These are phyloP conservation scores for Cyprinus carpio DNA, from an alignment of 2,113 vertebrate genomes.

Conservation along the genomic window DNA sequence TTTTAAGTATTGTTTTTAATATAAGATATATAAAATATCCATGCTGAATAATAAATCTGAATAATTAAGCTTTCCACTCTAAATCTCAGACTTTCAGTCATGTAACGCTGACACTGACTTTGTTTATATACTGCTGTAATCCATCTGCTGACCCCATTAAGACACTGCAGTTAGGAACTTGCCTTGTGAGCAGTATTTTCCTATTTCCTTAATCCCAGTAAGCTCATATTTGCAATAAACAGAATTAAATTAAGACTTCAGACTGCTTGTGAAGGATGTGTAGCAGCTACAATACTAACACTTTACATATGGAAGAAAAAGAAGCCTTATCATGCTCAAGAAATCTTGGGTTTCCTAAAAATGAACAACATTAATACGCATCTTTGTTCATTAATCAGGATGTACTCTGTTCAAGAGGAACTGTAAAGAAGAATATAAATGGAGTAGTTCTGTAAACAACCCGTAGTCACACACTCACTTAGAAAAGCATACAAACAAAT, in stretches of 20 bases:
- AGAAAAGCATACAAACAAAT: constrained; percentile 19
- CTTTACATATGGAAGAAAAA: background rate
- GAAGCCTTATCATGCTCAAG: background rate
- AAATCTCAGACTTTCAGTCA: constrained; percentile 1
- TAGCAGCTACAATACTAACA: background rate
- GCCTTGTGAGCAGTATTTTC: background rate
- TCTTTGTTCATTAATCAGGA: background rate
- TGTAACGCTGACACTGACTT: constrained; percentile 24
- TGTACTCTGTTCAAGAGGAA: background rate
- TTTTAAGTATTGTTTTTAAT: too few relatives aligned
- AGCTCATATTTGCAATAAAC: background rate
- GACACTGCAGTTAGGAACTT: background rate
- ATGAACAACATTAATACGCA: background rate
- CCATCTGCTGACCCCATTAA: background rate
- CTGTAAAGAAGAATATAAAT: background rate
- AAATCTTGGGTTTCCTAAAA: background rate
- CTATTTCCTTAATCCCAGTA: constrained; percentile 7
- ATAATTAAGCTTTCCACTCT: background rate
- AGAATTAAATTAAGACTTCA: background rate
- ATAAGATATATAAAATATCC: background rate
- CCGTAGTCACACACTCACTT: background rate
- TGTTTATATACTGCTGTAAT: constrained; percentile 15
- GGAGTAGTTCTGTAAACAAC: background rate
- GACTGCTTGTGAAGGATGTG: background rate
- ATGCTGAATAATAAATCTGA: background rate